phyloP scores from a whole-genome alignment of 2,888 invertebrate species.

The Unio pictorum region DNA sequence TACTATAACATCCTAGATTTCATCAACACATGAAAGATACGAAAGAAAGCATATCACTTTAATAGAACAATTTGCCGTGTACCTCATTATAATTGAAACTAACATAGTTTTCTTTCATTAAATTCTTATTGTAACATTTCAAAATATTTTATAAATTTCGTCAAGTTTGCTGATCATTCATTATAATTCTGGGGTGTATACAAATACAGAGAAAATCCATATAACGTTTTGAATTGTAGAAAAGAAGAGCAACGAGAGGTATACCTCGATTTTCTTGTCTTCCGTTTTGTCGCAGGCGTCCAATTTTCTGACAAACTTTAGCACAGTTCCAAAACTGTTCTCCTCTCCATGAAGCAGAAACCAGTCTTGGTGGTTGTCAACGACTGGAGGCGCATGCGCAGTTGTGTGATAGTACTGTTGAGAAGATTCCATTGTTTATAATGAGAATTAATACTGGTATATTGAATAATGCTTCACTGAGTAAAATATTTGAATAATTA shows the following conservation, averaged over 20 bases:
- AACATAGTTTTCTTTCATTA: no score
- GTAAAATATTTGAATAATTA: no score
- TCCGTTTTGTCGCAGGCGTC: constrained; percentile 22
- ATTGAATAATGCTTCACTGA: no score
- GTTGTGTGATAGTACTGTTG: constrained; percentile 21
- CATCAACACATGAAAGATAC: no score
- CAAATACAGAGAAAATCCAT: background rate
- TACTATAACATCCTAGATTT: constrained; percentile 24
- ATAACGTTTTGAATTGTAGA: no score
- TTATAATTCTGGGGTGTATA: background rate
- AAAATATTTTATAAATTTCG: no score
- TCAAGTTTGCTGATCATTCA: background rate
- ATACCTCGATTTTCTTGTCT: constrained; percentile 16
- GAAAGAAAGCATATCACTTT: no score
- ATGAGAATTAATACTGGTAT: background rate
- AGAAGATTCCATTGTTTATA: background rate
- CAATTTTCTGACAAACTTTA: constrained; percentile 19
- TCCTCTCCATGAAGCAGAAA: constrained; percentile 15
- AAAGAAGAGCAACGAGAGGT: background rate
- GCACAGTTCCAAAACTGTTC: constrained; percentile 18
- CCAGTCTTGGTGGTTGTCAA: constrained; percentile 25
- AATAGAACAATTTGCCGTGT: no score
- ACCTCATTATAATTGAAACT: no score
- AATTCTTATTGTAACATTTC: no score
- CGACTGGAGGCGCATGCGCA: constrained; percentile 9